These are phyloP conservation scores for Lottia gigantea DNA, from an alignment of 2,888 invertebrate species.

Conservation along the genomic window DNA sequence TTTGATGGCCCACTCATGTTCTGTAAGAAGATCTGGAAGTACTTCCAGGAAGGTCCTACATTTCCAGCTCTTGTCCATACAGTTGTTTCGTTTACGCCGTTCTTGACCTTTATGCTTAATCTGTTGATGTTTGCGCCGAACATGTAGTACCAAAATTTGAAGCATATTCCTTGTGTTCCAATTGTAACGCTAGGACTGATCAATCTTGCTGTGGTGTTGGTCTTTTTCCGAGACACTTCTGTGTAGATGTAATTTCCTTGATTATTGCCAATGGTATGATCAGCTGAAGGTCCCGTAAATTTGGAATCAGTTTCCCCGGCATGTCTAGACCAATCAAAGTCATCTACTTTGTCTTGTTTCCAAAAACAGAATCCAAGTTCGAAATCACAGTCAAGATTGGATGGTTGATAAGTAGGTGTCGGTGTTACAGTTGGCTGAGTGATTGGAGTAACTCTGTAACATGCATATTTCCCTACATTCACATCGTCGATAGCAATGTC, in stretches of 20 bases:
- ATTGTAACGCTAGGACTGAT: conserved; percentile 39
- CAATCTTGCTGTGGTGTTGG: conserved; percentile 50
- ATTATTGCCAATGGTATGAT: conserved; percentile 57
- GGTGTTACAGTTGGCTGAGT: conserved; percentile 32
- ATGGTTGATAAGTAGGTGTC: conserved; percentile 44
- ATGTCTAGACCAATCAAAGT: conserved; percentile 57
- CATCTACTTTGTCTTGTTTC: conserved; percentile 53
- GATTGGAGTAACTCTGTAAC: conserved; percentile 31
- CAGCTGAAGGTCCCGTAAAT: conserved; percentile 57
- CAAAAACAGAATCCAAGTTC: conserved; percentile 56
- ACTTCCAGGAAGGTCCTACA: conserved; percentile 57
- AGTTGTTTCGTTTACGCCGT: conserved; percentile 22
- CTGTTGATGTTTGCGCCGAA: conserved; percentile 60
- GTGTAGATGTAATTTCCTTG: conserved; percentile 54
- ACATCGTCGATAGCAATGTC: conserved; percentile 65
- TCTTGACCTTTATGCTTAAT: conserved; percentile 48
- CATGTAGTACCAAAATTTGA: conserved; percentile 66
- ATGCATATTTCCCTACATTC: conserved; percentile 31
- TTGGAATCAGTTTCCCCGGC: conserved; percentile 41
- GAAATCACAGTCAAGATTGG: conserved; percentile 56
- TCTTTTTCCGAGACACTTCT: conserved; percentile 39
- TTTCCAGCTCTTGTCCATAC: conserved; percentile 52
- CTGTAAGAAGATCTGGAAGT: conserved; percentile 47
- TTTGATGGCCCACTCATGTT: conserved; percentile 35
- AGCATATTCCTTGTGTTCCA: conserved; percentile 46